These are phyloP conservation scores for Epinotia bilunana DNA, from an alignment of 2,888 invertebrate genomes.

Conservation along the genomic window DNA sequence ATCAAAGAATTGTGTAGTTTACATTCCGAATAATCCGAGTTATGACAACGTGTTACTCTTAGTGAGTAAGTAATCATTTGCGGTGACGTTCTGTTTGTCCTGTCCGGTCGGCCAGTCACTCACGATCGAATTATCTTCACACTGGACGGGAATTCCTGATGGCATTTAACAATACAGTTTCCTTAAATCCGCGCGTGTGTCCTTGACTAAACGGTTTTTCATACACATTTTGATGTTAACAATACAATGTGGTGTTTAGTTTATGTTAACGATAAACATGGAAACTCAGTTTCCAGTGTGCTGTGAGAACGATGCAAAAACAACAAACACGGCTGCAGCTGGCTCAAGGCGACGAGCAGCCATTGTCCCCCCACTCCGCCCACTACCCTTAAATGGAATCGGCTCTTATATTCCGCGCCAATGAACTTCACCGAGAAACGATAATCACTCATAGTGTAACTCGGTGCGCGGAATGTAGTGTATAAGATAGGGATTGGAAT, in stretches of 20 bases:
- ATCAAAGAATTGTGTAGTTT: not conserved
- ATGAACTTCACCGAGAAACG: conserved; percentile 33
- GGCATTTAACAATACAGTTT: not conserved
- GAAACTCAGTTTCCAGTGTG: conserved; percentile 35
- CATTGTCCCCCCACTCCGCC: conserved; percentile 36
- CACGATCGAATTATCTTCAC: conserved; percentile 13
- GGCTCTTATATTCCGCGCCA: conserved; percentile 29
- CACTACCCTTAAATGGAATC: conserved; percentile 32
- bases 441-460: conserved; percentile 6
- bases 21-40: not conserved
- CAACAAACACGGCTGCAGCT: conserved; percentile 51
- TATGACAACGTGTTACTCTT: not conserved
- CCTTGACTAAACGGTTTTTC: conserved; percentile 40
- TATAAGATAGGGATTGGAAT: not conserved
- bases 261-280: conserved; percentile 40
- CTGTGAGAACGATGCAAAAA: conserved; percentile 53
- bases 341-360: conserved; percentile 50
- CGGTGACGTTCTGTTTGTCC: conserved; percentile 25
- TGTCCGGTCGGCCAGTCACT: conserved; percentile 31
- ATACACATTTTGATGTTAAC: conserved; percentile 32
- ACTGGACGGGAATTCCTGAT: conserved; percentile 8
- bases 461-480: not conserved
- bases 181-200: conserved; percentile 19
- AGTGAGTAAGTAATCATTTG: conserved; percentile 9
- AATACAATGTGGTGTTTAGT: conserved; percentile 40